A percentile compares a stretch with the other conserved stretches of the same genome.
phyloP scores from a whole-genome alignment of 2,797 vertebrate species.

The Pipistrellus pipistrellus region DNA sequence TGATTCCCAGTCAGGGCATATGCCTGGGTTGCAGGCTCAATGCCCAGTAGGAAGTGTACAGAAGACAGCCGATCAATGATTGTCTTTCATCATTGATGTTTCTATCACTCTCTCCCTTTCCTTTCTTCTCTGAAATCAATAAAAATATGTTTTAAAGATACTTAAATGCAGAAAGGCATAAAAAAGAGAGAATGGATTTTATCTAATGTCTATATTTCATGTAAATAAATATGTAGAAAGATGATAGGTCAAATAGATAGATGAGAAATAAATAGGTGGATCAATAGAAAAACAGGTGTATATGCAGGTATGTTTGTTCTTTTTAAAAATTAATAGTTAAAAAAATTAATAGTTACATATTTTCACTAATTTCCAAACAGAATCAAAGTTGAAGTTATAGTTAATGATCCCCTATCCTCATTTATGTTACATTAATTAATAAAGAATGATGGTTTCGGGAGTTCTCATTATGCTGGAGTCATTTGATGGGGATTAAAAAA shows the following conservation, averaged over 20 bases:
- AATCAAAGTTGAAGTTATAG: slow-evolving; percentile 36
- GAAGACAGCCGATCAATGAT: too few species aligned
- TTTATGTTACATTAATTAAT: slow-evolving; percentile 55
- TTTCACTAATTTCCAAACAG: slow-evolving; percentile 2
- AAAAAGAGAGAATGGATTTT: background rate
- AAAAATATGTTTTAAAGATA: background rate
- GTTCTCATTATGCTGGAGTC: slow-evolving; percentile 61
- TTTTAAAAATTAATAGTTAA: background rate
- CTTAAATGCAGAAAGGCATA: background rate
- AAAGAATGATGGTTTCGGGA: slow-evolving; percentile 33
- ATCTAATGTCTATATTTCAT: background rate
- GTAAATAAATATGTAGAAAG: background rate
- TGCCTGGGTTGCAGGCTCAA: too few species aligned
- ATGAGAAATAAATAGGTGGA: background rate
- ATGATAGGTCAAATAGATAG: background rate
- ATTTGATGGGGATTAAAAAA: slow-evolving; percentile 21
- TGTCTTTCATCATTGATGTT: too few species aligned
- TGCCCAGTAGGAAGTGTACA: too few species aligned
- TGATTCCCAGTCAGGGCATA: too few species aligned
- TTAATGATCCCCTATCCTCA: background rate
- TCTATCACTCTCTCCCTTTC: too few species aligned
- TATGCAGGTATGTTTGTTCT: background rate
- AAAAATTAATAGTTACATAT: background rate
- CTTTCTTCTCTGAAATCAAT: too few species aligned
- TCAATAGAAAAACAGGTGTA: background rate